Percentiles rank a stretch among this genome's conserved stretches.
These are phyloP conservation scores for Dasysyrphus tricinctus DNA, from an alignment of 2,888 invertebrate species.

Conservation along the genomic window DNA sequence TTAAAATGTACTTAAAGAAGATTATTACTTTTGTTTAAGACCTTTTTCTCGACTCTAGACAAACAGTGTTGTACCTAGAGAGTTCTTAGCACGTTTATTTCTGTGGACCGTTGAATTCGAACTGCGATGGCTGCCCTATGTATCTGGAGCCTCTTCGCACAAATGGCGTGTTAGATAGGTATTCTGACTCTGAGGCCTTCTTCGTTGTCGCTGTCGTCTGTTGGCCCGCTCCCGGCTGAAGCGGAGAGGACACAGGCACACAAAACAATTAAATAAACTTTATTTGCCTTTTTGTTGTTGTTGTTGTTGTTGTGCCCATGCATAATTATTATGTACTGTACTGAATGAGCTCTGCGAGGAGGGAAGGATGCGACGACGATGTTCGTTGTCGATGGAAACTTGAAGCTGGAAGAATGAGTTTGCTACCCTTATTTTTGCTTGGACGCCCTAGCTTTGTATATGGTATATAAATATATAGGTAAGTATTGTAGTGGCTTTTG, in stretches of 20 bases:
- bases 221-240: constrained; percentile 10
- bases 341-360: neutral
- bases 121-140: constrained; percentile 63
- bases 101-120: constrained; percentile 67
- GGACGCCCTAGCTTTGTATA: constrained; percentile 49
- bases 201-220: constrained; percentile 20
- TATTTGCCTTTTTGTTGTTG: constrained; percentile 27
- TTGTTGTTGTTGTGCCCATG: constrained; percentile 28
- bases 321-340: constrained; percentile 65
- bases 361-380: neutral
- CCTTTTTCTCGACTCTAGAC: constrained; percentile 21
- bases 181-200: constrained; percentile 5
- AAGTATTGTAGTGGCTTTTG: neutral
- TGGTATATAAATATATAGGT: neutral
- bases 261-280: constrained; percentile 70
- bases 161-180: constrained; percentile 15
- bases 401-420: constrained; percentile 63
- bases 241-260: constrained; percentile 36
- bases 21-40: neutral
- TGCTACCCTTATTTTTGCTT: constrained; percentile 68
- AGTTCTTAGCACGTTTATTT: constrained; percentile 49
- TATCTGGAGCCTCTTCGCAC: constrained; percentile 58
- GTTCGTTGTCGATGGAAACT: constrained; percentile 8
- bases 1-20: neutral
- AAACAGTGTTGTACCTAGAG: neutral